These are phyloP conservation scores for Mantis religiosa DNA, from an alignment of 2,888 invertebrate species.

Conservation along the genomic window DNA sequence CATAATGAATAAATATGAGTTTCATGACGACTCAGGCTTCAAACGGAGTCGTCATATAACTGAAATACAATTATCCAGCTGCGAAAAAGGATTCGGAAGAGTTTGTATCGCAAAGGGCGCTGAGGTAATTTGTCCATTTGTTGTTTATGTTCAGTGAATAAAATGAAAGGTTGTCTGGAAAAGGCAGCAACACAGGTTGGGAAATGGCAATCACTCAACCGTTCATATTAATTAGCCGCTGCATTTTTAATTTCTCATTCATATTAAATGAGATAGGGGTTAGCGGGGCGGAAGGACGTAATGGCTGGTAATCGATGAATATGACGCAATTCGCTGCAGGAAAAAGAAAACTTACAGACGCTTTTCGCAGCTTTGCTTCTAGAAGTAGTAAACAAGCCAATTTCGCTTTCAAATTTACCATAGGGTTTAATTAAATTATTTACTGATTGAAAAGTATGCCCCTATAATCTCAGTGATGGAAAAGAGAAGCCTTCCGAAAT, in stretches of 20 bases:
- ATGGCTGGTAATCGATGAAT: background rate
- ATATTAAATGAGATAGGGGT: background rate
- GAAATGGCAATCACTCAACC: background rate
- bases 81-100: background rate
- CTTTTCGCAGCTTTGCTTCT: background rate
- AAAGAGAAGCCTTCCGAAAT: no score
- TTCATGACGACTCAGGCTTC: background rate
- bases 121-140: background rate
- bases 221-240: background rate
- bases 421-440: no score
- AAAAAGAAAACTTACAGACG: background rate
- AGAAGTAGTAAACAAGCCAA: background rate
- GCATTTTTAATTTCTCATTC: background rate
- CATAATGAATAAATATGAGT: background rate
- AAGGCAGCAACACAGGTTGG: background rate
- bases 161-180: background rate
- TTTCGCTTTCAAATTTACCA: no score
- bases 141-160: background rate
- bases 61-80: background rate
- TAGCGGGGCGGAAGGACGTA: background rate
- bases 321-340: background rate
- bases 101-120: background rate
- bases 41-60: background rate
- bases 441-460: no score
- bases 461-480: no score